Percentiles rank a stretch among this genome's conserved stretches.
These are phyloP conservation scores for Cinara cedri DNA, from an alignment of 2,888 invertebrate species.

Conservation along the genomic window DNA sequence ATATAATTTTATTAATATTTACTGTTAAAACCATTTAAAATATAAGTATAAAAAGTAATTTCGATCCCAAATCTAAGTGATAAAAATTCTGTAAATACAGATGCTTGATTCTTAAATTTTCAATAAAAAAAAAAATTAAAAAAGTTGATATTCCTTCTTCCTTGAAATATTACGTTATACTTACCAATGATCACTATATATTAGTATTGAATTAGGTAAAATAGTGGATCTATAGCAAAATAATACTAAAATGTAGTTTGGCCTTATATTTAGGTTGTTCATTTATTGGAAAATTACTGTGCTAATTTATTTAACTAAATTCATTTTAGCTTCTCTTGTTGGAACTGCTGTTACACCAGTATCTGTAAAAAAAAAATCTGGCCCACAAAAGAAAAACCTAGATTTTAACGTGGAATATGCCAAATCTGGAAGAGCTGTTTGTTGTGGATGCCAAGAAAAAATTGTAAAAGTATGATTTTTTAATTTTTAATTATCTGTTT, in stretches of 20 bases:
- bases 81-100: too few species aligned
- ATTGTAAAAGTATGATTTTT: constrained; percentile 69
- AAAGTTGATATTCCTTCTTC: too few species aligned
- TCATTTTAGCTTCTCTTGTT: constrained; percentile 60
- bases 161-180: too few species aligned
- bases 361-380: constrained; percentile 58
- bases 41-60: too few species aligned
- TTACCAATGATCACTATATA: too few species aligned
- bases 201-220: too few species aligned
- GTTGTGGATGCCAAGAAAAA: constrained; percentile 83
- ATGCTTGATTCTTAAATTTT: too few species aligned
- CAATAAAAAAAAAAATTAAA: too few species aligned
- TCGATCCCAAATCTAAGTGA: too few species aligned
- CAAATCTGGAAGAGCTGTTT: constrained; percentile 80
- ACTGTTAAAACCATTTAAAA: too few species aligned
- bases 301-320: not conserved
- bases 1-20: too few species aligned
- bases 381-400: constrained; percentile 62
- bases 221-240: too few species aligned
- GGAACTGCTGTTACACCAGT: constrained; percentile 62
- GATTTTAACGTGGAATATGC: constrained; percentile 85
- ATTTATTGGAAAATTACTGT: constrained; percentile 2
- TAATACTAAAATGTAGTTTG: not conserved
- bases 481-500: not conserved
- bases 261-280: not conserved